phyloP scores from a whole-genome alignment of 1,140 invertebrate genomes.

The Dendroctonus ponderosae region DNA sequence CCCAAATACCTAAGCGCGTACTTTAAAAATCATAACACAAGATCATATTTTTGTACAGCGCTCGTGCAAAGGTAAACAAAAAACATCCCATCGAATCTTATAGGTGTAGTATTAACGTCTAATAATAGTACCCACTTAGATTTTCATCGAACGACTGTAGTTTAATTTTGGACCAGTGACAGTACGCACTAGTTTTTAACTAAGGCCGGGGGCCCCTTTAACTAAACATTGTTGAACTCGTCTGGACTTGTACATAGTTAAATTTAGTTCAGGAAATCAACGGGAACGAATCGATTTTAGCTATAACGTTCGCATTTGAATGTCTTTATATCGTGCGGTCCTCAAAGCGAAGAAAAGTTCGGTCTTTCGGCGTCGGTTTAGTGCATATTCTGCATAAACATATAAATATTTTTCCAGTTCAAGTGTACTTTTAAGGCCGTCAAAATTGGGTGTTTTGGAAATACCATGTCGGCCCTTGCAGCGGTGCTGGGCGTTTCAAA shows the following conservation, averaged over 20 bases:
- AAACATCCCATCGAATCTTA: not conserved
- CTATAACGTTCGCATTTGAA: too few relatives aligned
- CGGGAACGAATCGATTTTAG: too few relatives aligned
- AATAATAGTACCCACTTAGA: slow-evolving; percentile 36
- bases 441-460: slow-evolving; percentile 46
- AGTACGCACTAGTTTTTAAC: slow-evolving; percentile 20
- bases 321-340: too few relatives aligned
- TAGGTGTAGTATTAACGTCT: slow-evolving; percentile 17
- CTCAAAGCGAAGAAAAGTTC: too few relatives aligned
- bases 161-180: slow-evolving; percentile 42
- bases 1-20: too few relatives aligned
- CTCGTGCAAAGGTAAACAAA: slow-evolving; percentile 13
- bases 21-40: slow-evolving; percentile 9
- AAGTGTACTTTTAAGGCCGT: not conserved
- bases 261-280: not conserved
- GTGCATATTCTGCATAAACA: too few relatives aligned
- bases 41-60: slow-evolving; percentile 4
- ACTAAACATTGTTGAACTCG: slow-evolving; percentile 21
- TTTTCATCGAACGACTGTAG: slow-evolving; percentile 21
- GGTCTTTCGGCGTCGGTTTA: not conserved
- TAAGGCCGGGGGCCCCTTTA: slow-evolving; percentile 5
- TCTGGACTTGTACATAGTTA: slow-evolving; percentile 11
- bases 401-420: not conserved
- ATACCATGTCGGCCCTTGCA: slow-evolving; percentile 47
- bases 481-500: slow-evolving; percentile 44